phyloP scores from a whole-genome alignment of 2,113 vertebrate species.

The Acrocephalus kingi region DNA sequence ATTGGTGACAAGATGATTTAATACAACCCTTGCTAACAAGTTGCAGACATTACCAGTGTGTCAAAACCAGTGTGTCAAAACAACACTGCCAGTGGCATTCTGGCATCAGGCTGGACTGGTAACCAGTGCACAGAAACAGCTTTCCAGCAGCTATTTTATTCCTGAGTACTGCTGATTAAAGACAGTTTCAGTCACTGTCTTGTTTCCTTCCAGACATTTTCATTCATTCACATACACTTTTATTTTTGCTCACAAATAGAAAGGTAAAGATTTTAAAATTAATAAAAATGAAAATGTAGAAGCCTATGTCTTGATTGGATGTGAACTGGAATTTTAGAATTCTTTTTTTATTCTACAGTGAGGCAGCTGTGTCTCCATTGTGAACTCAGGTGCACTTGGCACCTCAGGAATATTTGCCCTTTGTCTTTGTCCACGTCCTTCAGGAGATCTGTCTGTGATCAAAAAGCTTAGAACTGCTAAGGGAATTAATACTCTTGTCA shows the following conservation, averaged over 20 bases:
- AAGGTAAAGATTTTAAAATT: not conserved
- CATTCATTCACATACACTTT: not conserved
- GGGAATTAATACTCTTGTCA: not conserved
- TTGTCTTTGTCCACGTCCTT: not conserved
- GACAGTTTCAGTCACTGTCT: not conserved
- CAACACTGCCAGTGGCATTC: conserved; percentile 13
- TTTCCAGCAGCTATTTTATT: conserved; percentile 4
- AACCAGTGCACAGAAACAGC: not conserved
- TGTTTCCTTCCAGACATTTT: not conserved
- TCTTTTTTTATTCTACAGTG: not conserved
- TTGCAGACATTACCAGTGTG: conserved; percentile 35
- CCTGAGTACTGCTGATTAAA: not conserved
- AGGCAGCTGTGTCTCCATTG: not conserved
- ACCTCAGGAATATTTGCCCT: not conserved
- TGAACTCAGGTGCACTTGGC: not conserved
- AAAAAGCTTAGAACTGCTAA: not conserved
- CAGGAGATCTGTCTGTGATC: not conserved
- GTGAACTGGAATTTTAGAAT: not conserved
- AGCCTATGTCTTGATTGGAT: not conserved
- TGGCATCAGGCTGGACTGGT: conserved; percentile 14
- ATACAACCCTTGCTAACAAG: conserved; percentile 55
- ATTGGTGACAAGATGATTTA: conserved; percentile 50
- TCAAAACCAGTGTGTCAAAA: conserved; percentile 38
- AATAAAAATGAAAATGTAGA: not conserved
- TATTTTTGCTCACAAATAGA: not conserved